These are phyloP conservation scores for Conus canariensis DNA, from an alignment of 2,888 invertebrate species.

Conservation along the genomic window DNA sequence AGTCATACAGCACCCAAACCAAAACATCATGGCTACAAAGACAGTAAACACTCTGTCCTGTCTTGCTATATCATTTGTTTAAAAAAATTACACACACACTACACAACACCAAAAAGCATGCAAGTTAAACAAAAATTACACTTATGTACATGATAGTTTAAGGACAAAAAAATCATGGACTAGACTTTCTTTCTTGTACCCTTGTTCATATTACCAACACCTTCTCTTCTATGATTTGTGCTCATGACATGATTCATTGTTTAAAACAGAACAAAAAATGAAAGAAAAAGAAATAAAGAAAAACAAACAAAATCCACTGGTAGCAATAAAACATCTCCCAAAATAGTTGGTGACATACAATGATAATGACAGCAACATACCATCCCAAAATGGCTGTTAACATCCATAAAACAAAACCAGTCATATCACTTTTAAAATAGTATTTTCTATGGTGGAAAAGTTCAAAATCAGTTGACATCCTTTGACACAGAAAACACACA, in stretches of 20 bases:
- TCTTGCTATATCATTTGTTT: neutral
- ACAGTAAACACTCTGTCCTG: neutral
- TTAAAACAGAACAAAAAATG: neutral
- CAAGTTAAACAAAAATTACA: neutral
- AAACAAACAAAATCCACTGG: neutral
- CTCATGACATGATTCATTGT: conserved; percentile 11
- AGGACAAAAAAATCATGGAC: neutral
- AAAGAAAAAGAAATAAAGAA: neutral
- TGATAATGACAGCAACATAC: too few relatives aligned
- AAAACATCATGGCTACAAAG: neutral
- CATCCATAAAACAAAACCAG: too few relatives aligned
- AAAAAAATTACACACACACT: neutral
- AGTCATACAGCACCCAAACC: conserved; percentile 4
- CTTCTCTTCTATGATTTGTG: neutral
- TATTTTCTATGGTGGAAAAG: too few relatives aligned
- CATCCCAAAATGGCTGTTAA: too few relatives aligned
- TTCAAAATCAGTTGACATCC: too few relatives aligned
- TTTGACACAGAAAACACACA: too few relatives aligned
- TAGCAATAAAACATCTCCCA: too few relatives aligned
- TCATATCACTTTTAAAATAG: too few relatives aligned
- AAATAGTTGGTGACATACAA: too few relatives aligned
- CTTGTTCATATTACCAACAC: neutral
- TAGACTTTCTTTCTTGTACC: conserved; percentile 17
- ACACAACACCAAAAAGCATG: conserved; percentile 25
- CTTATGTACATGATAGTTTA: neutral